phyloP scores from a whole-genome alignment of 2,797 vertebrate species.

The Chromobotia macracanthus region DNA sequence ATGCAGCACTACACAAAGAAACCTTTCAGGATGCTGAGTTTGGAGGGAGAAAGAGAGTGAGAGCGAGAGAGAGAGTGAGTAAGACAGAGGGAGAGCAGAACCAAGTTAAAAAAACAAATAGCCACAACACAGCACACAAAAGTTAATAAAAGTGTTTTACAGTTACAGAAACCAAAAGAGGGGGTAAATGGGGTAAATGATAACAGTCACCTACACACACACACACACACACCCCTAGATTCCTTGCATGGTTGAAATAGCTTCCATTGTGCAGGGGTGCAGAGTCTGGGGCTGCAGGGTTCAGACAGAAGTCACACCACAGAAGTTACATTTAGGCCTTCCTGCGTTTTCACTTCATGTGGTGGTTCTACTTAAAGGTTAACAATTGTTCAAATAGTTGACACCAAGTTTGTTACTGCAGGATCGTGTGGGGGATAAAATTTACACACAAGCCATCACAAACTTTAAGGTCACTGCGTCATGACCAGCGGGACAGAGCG shows the following conservation, averaged over 20 bases:
- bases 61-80: conserved; percentile 25
- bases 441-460: neutral
- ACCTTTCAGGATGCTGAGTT: conserved; percentile 49
- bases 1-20: conserved; percentile 46
- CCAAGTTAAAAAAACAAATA: conserved; percentile 12
- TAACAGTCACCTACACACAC: conserved; percentile 22
- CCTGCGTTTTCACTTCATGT: conserved; percentile 17
- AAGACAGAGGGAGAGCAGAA: neutral
- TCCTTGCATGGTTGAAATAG: conserved; percentile 72
- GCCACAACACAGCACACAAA: neutral
- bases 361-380: conserved; percentile 14
- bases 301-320: neutral
- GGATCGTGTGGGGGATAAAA: neutral
- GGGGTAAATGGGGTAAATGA: conserved; percentile 2
- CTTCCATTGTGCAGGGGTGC: conserved; percentile 53
- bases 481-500: neutral
- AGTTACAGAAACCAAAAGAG: conserved; percentile 1
- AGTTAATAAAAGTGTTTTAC: neutral
- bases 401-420: neutral
- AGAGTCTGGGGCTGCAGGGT: conserved; percentile 9
- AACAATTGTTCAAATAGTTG: conserved; percentile 1
- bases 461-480: too few species aligned
- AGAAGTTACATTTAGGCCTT: conserved; percentile 3
- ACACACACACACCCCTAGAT: conserved; percentile 55
- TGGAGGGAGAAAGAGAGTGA: neutral